Evolutionary conservation across 2,797 vertebrate genomes (phyloP), one percentile per base, ranked within the genome.

Genomic region (Saxicola maurus): DNA sequence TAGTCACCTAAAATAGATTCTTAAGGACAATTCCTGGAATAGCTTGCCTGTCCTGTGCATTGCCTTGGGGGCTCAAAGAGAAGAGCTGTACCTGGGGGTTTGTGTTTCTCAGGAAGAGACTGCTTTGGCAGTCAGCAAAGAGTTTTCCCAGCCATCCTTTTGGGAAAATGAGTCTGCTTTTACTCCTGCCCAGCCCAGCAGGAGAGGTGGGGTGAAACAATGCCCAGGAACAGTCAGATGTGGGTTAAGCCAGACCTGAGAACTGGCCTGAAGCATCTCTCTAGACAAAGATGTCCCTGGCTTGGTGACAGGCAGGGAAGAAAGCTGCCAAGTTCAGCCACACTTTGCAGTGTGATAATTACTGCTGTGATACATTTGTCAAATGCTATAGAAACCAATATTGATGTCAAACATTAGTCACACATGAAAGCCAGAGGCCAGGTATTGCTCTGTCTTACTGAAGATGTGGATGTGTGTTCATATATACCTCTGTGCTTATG

Each of bases 381-480:
- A 71, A 85, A 57, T 57, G 27, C 11, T 42, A 15, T 17, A 45
- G 43, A 82, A 86, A 10, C 2, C 11, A 33, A 20, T 45, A 31
- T 1, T 15, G 3, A 55, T 68, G 43, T 57, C 4, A 71, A 59
- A 86, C 79, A 45, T 51, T 3, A 60, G 52, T 67, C 25, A 2
- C 17, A 48, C 17, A 2, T 20, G 31, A 42, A 87, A 87, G 10
- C 9, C 13, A 30, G 8, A 45, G 49, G 49, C 30, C 55, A 64
- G 21, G 13, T 62, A 19, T 45, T 82, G 14, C 15, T 60, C 49
- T 71, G 49, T 28, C 14, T 24, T 33, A 25, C 31, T 53, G 23
- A 74, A 11, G 15, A 35, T 10, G 11, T 62, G 33, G 23, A 5
- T 17, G 17, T 0, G 1, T 61, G 27, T n/a, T 10, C 8, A 2